A percentile compares a stretch with the other conserved stretches of the same genome.
phyloP scores from a whole-genome alignment of 2,113 vertebrate species.

The Aspidoscelis tigris region DNA sequence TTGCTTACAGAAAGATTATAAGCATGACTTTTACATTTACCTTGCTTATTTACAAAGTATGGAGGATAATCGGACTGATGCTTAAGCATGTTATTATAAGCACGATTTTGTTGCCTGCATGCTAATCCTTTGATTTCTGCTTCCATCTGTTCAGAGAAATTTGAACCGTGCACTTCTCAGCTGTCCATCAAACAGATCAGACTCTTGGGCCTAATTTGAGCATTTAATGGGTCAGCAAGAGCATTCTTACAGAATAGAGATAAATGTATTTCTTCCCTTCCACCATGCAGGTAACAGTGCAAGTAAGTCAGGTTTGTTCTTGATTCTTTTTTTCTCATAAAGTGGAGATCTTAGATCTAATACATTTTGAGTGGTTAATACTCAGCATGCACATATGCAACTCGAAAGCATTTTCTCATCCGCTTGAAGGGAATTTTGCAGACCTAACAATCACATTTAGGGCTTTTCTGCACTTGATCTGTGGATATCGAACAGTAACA shows the following conservation, averaged over 20 bases:
- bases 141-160: background rate
- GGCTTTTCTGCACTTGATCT: no score
- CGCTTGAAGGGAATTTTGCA: background rate
- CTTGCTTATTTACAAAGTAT: no score
- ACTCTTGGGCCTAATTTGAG: background rate
- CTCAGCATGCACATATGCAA: background rate
- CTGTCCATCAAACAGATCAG: background rate
- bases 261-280: background rate
- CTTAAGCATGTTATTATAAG: no score
- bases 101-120: no score
- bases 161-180: background rate
- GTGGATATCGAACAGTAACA: no score
- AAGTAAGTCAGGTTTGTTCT: background rate
- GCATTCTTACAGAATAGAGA: background rate
- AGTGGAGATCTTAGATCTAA: background rate
- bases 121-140: no score
- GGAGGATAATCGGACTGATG: no score
- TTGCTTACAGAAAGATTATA: no score
- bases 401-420: background rate
- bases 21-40: no score
- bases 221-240: background rate
- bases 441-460: background rate
- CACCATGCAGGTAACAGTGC: background rate
- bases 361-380: background rate
- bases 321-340: background rate